Evolutionary conservation across 1,140 invertebrate genomes (phyloP).

Genomic region (Apocrypta bakeri): DNA sequence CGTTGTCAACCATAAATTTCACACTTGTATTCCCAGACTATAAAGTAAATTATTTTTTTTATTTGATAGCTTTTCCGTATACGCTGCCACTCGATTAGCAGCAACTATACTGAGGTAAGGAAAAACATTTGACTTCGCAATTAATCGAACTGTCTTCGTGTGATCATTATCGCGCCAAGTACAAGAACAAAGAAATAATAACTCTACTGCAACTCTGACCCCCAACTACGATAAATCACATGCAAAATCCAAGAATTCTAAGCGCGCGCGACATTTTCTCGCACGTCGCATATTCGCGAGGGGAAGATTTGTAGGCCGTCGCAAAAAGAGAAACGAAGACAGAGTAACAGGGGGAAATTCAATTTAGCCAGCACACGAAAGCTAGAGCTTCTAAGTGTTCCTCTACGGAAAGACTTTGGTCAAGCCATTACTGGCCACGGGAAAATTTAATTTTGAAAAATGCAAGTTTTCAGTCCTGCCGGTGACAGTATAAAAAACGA

Average conservation of each 20-base stretch:
- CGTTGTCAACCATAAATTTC: too few relatives aligned
- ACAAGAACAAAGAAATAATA: not conserved
- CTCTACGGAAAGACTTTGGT: slow-evolving; percentile 22
- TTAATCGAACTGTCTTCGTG: slow-evolving; percentile 8
- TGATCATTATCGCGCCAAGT: not conserved
- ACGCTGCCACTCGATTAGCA: too few relatives aligned
- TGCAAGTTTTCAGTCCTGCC: too few relatives aligned
- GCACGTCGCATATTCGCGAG: not conserved
- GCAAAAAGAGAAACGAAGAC: not conserved
- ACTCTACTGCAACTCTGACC: not conserved
- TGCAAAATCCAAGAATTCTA: not conserved
- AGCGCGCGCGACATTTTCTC: not conserved
- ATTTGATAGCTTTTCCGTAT: too few relatives aligned
- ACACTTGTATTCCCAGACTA: too few relatives aligned
- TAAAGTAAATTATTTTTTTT: too few relatives aligned
- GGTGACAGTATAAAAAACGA: too few relatives aligned
- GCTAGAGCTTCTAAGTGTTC: slow-evolving; percentile 4
- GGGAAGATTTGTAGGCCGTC: slow-evolving; percentile 26
- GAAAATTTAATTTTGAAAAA: too few relatives aligned
- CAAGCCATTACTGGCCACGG: not conserved
- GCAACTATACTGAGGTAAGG: too few relatives aligned
- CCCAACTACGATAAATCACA: not conserved
- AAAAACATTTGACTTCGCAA: not conserved
- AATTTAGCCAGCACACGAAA: slow-evolving; percentile 15
- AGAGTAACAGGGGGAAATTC: too few relatives aligned